A percentile compares a stretch with the other conserved stretches of the same genome.
These are phyloP conservation scores for Poeciliopsis presidionis DNA, from an alignment of 2,797 vertebrate species.

Conservation along the genomic window DNA sequence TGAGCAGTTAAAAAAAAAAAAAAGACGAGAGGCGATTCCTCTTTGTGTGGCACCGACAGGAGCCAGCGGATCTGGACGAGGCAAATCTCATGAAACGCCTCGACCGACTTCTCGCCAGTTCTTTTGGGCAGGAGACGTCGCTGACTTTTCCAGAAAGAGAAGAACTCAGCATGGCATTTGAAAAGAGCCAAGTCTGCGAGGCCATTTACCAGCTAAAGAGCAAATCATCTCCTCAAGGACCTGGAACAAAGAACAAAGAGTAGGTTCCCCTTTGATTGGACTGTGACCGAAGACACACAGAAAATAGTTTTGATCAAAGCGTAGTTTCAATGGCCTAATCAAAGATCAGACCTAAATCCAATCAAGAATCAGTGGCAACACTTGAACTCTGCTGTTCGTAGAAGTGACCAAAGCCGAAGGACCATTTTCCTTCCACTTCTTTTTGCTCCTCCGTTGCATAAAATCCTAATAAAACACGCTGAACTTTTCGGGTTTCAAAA, in stretches of 20 bases:
- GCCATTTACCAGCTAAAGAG: not conserved
- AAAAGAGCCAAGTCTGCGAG: not conserved
- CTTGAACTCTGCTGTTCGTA: not conserved
- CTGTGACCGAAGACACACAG: not conserved
- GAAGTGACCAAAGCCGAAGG: not conserved
- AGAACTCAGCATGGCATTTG: not conserved
- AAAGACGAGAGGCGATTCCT: conserved; percentile 4
- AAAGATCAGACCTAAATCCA: not conserved
- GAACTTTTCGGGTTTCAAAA: not conserved
- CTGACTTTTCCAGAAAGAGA: conserved; percentile 1
- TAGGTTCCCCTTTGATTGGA: not conserved
- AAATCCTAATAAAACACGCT: not conserved
- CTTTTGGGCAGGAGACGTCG: not conserved
- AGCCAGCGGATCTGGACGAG: not conserved
- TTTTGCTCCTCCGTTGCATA: not conserved
- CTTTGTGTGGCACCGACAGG: not conserved
- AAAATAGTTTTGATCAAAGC: not conserved
- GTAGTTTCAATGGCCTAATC: not conserved
- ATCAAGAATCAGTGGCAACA: not conserved
- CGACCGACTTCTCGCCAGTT: not conserved
- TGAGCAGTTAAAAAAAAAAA: conserved; percentile 21
- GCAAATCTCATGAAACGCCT: conserved; percentile 2
- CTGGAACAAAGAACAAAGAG: not conserved
- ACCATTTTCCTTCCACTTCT: not conserved
- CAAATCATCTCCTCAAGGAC: not conserved